Conservation (phyloP, 2,888 invertebrate genomes). For the Ommatoiulus sabulosus region DNA sequence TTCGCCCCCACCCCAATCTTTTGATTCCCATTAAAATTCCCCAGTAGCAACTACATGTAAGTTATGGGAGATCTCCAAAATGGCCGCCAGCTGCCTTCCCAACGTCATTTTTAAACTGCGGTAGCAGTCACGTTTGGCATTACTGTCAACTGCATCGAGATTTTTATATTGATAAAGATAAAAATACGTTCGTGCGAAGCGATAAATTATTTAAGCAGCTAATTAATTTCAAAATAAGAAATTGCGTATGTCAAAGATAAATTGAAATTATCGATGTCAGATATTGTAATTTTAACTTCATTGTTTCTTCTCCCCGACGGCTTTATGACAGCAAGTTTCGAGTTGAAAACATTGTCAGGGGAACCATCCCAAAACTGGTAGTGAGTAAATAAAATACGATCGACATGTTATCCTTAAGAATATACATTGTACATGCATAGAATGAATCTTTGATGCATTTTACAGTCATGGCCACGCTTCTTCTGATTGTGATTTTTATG, state of each 20-base stretch:
- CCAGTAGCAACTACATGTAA: not conserved
- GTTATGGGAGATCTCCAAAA: not conserved
- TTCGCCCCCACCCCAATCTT: not conserved
- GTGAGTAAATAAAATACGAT: no score
- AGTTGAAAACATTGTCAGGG: no score
- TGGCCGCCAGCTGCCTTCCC: not conserved
- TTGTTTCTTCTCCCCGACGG: not conserved
- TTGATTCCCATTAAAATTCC: not conserved
- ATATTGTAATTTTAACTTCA: not conserved
- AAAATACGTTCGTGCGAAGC: not conserved
- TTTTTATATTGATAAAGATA: not conserved
- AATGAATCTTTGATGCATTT: no score
- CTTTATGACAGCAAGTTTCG: not conserved
- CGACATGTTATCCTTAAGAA: no score
- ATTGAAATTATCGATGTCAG: not conserved
- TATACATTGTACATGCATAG: no score
- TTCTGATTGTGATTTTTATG: no score
- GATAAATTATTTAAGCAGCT: not conserved
- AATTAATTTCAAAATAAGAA: constrained; percentile 1
- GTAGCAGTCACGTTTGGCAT: not conserved
- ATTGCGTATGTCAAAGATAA: not conserved
- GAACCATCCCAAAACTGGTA: no score
- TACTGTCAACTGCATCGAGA: not conserved
- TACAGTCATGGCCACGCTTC: no score
- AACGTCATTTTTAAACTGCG: no score